Evolutionary conservation across 2,113 vertebrate genomes (phyloP).

Genomic region (Marcusenius ussheri): DNA sequence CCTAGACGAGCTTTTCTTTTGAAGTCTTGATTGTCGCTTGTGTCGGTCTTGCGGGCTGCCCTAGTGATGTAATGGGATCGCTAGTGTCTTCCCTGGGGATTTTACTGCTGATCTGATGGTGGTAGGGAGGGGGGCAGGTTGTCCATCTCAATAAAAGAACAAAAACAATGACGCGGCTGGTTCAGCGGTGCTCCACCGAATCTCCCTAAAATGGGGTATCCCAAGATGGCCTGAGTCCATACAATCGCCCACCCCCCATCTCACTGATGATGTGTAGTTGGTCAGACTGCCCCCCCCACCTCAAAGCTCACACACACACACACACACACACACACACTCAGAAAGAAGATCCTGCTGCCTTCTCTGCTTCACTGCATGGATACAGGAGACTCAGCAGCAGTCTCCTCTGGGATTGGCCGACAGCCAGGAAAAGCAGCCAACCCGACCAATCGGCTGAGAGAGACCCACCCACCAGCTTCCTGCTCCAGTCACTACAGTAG

Average conservation of each 20-base stretch:
- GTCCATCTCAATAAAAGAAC: background rate
- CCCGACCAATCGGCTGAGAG: constrained; percentile 19
- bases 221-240: background rate
- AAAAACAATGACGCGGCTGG: background rate
- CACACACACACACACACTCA: background rate
- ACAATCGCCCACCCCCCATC: background rate
- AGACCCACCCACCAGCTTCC: constrained; percentile 26
- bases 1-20: background rate
- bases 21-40: background rate
- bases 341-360: background rate
- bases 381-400: background rate
- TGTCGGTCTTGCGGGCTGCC: background rate
- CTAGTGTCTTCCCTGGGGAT: background rate
- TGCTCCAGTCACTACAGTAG: constrained; percentile 21
- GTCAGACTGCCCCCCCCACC: background rate
- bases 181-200: background rate
- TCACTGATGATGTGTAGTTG: background rate
- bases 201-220: background rate
- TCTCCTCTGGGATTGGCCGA: constrained; percentile 16
- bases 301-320: background rate
- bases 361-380: background rate
- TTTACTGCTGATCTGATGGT: background rate
- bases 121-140: background rate
- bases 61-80: background rate
- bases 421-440: constrained; percentile 21